These are phyloP conservation scores for Sakesphorus luctuosus DNA, from an alignment of 2,113 vertebrate genomes.

Conservation along the genomic window DNA sequence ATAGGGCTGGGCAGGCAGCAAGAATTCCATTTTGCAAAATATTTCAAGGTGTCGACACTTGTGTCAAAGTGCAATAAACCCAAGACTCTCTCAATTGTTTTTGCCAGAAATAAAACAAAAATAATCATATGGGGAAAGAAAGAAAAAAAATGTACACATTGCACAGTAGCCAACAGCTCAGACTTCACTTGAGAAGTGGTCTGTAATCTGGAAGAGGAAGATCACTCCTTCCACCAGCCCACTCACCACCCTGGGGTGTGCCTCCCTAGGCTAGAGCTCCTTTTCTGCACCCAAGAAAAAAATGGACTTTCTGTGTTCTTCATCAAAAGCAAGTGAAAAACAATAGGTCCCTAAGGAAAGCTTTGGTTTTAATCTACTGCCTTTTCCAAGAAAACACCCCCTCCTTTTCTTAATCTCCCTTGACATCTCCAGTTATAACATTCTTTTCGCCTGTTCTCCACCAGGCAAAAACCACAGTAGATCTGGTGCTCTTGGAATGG, in stretches of 20 bases:
- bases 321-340: background rate
- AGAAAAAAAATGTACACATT: background rate
- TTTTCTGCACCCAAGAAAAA: conserved; percentile 39
- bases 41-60: conserved; percentile 15
- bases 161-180: background rate
- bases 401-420: background rate
- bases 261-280: background rate
- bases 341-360: conserved; percentile 28
- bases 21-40: conserved; percentile 17
- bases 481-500: background rate
- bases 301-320: conserved; percentile 1
- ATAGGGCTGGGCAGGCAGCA: background rate
- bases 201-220: conserved; percentile 45
- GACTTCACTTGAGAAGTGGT: background rate
- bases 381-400: conserved; percentile 30
- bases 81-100: background rate
- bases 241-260: background rate
- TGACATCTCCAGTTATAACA: conserved; percentile 16
- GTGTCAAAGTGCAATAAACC: conserved; percentile 19
- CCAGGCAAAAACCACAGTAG: background rate
- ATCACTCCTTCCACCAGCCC: conserved; percentile 1
- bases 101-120: conserved; percentile 27
- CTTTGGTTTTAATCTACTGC: background rate
- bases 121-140: background rate
- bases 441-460: background rate